phyloP scores from a whole-genome alignment of 2,888 invertebrate species.

The Sussaba pulchella region DNA sequence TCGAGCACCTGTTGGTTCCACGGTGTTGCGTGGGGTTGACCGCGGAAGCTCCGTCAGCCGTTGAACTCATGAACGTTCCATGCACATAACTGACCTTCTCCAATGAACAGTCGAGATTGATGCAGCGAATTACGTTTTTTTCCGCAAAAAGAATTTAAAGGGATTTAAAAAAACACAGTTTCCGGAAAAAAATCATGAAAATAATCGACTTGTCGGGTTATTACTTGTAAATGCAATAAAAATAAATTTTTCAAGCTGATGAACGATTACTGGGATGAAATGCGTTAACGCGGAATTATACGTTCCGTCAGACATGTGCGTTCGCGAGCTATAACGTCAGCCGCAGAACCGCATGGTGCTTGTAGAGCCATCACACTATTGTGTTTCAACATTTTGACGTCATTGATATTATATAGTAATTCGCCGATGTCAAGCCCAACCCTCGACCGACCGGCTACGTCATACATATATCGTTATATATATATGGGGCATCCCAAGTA shows the following conservation, averaged over 20 bases:
- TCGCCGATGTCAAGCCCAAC: not conserved
- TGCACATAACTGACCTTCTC: constrained; percentile 1
- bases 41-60: constrained; percentile 21
- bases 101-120: not conserved
- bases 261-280: too few species aligned
- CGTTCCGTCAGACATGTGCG: not conserved
- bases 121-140: not conserved
- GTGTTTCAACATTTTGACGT: not conserved
- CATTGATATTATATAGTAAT: constrained; percentile 7
- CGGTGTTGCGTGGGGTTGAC: not conserved
- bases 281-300: not conserved
- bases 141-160: not conserved
- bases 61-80: constrained; percentile 11
- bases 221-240: too few species aligned
- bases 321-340: constrained; percentile 1
- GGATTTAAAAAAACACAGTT: too few species aligned
- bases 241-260: too few species aligned
- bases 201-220: too few species aligned
- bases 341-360: too few species aligned
- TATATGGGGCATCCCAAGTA: too few species aligned
- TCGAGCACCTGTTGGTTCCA: constrained; percentile 36
- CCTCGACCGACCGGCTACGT: not conserved
- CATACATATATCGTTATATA: too few species aligned
- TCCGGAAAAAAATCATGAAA: too few species aligned
- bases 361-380: too few species aligned